Evolutionary conservation across 2,888 invertebrate genomes (phyloP), one percentile per base, ranked within the genome.

Genomic region (Aphidius colemani): DNA sequence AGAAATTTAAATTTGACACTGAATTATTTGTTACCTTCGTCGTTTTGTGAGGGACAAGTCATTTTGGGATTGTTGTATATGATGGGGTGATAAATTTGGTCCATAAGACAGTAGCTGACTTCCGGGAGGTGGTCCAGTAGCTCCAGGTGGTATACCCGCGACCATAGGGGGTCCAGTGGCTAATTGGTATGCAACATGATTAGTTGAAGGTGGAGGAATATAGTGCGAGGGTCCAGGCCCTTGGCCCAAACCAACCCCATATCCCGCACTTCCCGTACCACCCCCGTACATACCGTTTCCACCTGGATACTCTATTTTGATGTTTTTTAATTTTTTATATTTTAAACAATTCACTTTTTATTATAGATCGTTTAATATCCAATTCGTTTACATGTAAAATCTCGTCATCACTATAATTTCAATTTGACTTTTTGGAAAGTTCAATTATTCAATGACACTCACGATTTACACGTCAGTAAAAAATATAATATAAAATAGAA

Each of bases 301-400:
- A 58, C 77, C 76, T 64, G 79, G 77, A 72, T 80, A 80, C 76
- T 80, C 80, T 78, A 80, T 80, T 73, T 80, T 79, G 78, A 61
- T 71, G 72, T 69, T 50, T 58, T 51, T 59, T 10, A 11, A 7
- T 41, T 13, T 41, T 10, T 30, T 11, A 7, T 41, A 41, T 41
- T 39, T 13, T 46, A 1, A 18, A 55, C 18, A 10, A 7, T 41
- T 11, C 43, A 53, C 30, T 49, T 50, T 51, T 10, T 6, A 7
- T n/a, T 9, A 40, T 9, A n/a, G 2, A 48, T 48, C 39, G 48
- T 46, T 48, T 11, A 11, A 8, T 13, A 8, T 2, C 30, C 48
- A 13, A 7, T 11, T 13, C 13, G 13, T 48, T 48, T 48, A 7
- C 48, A 10, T 8, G 11, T 39, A 53, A 7, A 53, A n/a, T 30